phyloP scores from a whole-genome alignment of 1,140 invertebrate species.

The Papilio polytes region DNA sequence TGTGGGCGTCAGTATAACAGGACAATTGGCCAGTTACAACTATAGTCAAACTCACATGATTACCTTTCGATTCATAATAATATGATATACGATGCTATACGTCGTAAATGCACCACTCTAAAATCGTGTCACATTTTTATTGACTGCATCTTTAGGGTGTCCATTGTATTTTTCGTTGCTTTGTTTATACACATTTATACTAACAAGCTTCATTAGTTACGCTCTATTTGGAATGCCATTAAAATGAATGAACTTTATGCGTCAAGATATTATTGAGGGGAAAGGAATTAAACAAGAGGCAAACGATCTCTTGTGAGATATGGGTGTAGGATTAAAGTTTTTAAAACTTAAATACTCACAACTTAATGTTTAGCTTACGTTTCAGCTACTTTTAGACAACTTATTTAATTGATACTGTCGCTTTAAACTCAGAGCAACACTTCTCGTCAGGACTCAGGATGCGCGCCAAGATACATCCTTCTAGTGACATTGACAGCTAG shows the following conservation, averaged over 20 bases:
- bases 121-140: slow-evolving; percentile 11
- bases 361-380: too few species aligned
- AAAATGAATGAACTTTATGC: slow-evolving; percentile 26
- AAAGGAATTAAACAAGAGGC: slow-evolving; percentile 21
- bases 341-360: background rate
- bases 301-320: background rate
- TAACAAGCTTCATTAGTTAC: slow-evolving; percentile 39
- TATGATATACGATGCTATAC: slow-evolving; percentile 45
- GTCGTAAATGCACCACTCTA: slow-evolving; percentile 12
- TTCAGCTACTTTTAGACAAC: too few species aligned
- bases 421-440: too few species aligned
- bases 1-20: slow-evolving; percentile 70
- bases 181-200: slow-evolving; percentile 35
- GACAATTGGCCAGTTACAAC: slow-evolving; percentile 59
- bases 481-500: too few species aligned
- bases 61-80: slow-evolving; percentile 54
- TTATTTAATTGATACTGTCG: too few species aligned
- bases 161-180: slow-evolving; percentile 27
- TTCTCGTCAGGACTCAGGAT: too few species aligned
- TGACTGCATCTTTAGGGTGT: background rate
- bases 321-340: background rate
- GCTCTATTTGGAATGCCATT: slow-evolving; percentile 37
- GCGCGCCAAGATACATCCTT: too few species aligned
- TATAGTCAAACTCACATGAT: slow-evolving; percentile 53
- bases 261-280: slow-evolving; percentile 28